These are phyloP conservation scores for Dilophus febrilis DNA, from an alignment of 2,888 invertebrate genomes.

Conservation along the genomic window DNA sequence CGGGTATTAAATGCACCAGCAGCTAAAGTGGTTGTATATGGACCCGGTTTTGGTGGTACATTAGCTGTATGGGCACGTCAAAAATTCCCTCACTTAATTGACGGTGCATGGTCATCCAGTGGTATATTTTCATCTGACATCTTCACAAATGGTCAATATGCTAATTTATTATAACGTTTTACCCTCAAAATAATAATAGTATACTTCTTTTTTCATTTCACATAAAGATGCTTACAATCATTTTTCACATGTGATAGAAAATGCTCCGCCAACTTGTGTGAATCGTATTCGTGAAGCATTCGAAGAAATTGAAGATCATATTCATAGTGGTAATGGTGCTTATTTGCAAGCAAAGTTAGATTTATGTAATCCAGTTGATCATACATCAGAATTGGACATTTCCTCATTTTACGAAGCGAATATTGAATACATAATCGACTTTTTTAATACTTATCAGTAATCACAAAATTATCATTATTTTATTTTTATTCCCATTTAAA, in stretches of 20 bases:
- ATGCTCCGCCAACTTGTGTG: background rate
- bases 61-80: constrained; percentile 5
- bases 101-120: constrained; percentile 7
- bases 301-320: background rate
- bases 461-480: too few relatives aligned
- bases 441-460: background rate
- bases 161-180: too few relatives aligned
- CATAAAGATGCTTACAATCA: too few relatives aligned
- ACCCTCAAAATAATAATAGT: too few relatives aligned
- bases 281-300: background rate
- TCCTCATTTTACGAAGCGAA: background rate
- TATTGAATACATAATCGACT: background rate
- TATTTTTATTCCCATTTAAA: too few relatives aligned
- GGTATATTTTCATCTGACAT: background rate
- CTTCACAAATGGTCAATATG: background rate
- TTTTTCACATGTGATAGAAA: background rate
- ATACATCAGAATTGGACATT: background rate
- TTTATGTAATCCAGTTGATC: background rate
- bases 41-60: constrained; percentile 5
- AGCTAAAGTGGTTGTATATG: constrained; percentile 5
- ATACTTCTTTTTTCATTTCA: too few relatives aligned
- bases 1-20: background rate
- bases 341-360: background rate
- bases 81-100: constrained; percentile 6
- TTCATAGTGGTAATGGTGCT: background rate